Evolutionary conservation across 2,888 invertebrate genomes (phyloP), one percentile per base, ranked within the genome.

Genomic region (Brachynemurus nebulosus): DNA sequence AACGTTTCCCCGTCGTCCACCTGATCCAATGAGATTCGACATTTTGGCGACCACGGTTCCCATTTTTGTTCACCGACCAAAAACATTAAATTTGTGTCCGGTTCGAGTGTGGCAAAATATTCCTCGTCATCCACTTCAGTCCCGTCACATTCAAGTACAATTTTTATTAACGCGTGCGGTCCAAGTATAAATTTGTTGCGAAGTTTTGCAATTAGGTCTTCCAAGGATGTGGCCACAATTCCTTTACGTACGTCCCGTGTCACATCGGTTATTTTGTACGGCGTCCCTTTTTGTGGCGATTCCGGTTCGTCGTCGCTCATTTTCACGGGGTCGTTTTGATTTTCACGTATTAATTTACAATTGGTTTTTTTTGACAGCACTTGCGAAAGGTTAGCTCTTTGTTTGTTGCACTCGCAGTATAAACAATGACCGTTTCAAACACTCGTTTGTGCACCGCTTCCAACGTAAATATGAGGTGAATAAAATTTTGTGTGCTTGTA

Each of bases 121-220:
- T 91, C 91, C 62, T 93, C 92, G 59, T 93, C 92, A 56, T 93
- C 92, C 40, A 93, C 86, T 70, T 93, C 92, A 0, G 93, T 93
- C 23, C 93, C 93, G 67, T 93, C 93, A 40, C 78, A 80, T 62
- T 93, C 93, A 53, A 93, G 68, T 30, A 90, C 91, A 46, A 92
- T 82, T 43, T 82, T 85, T 46, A 88, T 67, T 49, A 67, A 58
- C 36, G 67, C 68, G 51, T 76, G 75, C 50, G 71, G 70, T 44
- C 71, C 64, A 48, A 79, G 60, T 18, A 73, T 70, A 51, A 88
- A 70, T 63, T 86, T 84, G 57, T 80, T 81, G 41, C 80, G 74
- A 43, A 84, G 81, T 68, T 83, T 81, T 49, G 71, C 66, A 53
- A 81, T 75, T 57, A 89, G 71, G 59, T 88, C 88, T 59, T 83